phyloP scores from a whole-genome alignment of 2,797 vertebrate species.

The Novumbra hubbsi region DNA sequence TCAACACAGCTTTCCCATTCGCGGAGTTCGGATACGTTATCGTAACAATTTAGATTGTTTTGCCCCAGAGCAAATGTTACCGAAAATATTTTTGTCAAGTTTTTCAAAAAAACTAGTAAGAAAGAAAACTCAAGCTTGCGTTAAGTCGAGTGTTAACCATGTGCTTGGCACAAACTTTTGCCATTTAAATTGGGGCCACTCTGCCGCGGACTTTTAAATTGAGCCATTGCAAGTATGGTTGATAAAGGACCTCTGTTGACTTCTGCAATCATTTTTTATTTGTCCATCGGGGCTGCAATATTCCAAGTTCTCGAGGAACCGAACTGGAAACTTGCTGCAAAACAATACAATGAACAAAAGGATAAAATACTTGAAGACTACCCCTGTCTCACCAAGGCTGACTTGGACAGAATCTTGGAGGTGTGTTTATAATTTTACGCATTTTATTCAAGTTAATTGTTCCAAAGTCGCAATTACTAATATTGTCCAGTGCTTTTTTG shows the following conservation, averaged over 20 bases:
- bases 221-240: constrained; percentile 79
- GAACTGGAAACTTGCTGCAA: constrained; percentile 83
- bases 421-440: constrained; percentile 66
- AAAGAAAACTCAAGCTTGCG: constrained; percentile 10
- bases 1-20: background rate
- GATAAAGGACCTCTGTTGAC: constrained; percentile 96
- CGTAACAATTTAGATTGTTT: constrained; percentile 1
- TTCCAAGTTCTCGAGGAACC: constrained; percentile 97
- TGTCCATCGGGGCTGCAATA: constrained; percentile 98
- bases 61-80: constrained; percentile 39
- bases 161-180: constrained; percentile 45
- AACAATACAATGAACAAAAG: constrained; percentile 77
- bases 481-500: background rate
- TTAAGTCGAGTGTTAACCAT: constrained; percentile 38
- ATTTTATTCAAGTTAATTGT: background rate
- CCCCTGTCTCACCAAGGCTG: constrained; percentile 84
- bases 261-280: constrained; percentile 95
- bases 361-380: constrained; percentile 80
- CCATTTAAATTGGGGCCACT: constrained; percentile 22
- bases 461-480: background rate
- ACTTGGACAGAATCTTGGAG: constrained; percentile 89
- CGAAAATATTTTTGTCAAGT: constrained; percentile 7
- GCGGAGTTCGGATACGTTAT: background rate
- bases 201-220: constrained; percentile 34
- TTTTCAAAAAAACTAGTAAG: constrained; percentile 29